Percentiles rank a stretch among this genome's conserved stretches.
Conservation (phyloP, 2,797 vertebrate species). For the Premnoplex brunnescens region DNA sequence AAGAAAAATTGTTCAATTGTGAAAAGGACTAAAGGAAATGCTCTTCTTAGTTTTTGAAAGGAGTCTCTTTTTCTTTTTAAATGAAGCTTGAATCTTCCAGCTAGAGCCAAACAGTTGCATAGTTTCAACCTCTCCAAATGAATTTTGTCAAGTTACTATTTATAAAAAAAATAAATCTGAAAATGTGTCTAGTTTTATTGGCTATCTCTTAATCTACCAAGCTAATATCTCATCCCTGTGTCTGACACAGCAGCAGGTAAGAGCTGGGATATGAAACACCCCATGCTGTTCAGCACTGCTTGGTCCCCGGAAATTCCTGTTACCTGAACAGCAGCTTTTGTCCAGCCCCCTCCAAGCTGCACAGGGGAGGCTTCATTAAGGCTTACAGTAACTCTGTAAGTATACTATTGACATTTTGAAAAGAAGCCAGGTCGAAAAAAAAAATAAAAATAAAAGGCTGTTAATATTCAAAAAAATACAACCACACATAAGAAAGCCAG, state of each 20-base stretch:
- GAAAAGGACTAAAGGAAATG: background rate
- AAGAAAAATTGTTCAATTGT: background rate
- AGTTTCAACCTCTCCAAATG: background rate
- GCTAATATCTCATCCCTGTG: background rate
- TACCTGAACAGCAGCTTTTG: background rate
- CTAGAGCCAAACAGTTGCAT: background rate
- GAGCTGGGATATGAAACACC: background rate
- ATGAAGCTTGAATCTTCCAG: background rate
- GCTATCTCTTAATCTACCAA: background rate
- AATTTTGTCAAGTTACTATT: background rate
- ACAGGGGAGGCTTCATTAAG: background rate
- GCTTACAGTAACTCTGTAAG: background rate
- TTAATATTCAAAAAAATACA: background rate
- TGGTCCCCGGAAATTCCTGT: background rate
- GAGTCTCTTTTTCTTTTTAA: background rate
- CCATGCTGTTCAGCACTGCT: background rate
- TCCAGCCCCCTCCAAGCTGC: background rate
- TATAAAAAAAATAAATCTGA: background rate
- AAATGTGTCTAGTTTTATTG: background rate
- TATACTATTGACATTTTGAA: background rate
- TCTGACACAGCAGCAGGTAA: background rate
- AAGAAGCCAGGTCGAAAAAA: background rate
- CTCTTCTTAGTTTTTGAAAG: background rate
- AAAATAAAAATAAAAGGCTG: background rate
- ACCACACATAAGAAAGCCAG: background rate